A percentile compares a stretch with the other conserved stretches of the same genome.
These are phyloP conservation scores for Oreamnos americanus DNA, from an alignment of 2,113 vertebrate genomes.

Conservation along the genomic window DNA sequence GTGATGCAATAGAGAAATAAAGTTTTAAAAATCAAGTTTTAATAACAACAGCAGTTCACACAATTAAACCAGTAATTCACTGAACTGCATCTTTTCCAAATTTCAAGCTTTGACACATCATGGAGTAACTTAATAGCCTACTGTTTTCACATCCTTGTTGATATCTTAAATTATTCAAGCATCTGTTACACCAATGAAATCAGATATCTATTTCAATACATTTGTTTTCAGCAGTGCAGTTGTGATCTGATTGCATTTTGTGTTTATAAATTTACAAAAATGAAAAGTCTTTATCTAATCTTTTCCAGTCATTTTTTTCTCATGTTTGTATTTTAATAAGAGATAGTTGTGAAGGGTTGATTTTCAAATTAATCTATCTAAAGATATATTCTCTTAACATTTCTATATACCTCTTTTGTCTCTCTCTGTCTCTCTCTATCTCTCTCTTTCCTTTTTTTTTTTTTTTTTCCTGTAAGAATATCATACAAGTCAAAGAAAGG, in stretches of 20 bases:
- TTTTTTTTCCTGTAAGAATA: constrained; percentile 27
- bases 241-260: constrained; percentile 56
- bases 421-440: background rate
- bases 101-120: constrained; percentile 69
- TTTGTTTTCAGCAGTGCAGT: constrained; percentile 63
- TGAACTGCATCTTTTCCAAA: constrained; percentile 68
- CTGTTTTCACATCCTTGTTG: constrained; percentile 77
- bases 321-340: background rate
- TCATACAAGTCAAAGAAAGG: background rate
- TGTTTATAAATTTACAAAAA: constrained; percentile 39
- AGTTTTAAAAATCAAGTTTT: constrained; percentile 68
- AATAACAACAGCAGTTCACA: constrained; percentile 67
- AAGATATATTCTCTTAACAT: background rate
- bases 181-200: constrained; percentile 74
- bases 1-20: background rate
- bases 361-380: constrained; percentile 31
- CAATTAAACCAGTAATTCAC: constrained; percentile 69
- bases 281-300: background rate
- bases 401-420: background rate
- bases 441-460: background rate
- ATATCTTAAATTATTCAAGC: constrained; percentile 77
- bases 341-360: background rate
- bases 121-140: constrained; percentile 72
- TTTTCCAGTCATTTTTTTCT: constrained; percentile 6
- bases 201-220: constrained; percentile 66